Evolutionary conservation across 2,888 invertebrate species (phyloP).

Genomic region (Romanomermis culicivorax): DNA sequence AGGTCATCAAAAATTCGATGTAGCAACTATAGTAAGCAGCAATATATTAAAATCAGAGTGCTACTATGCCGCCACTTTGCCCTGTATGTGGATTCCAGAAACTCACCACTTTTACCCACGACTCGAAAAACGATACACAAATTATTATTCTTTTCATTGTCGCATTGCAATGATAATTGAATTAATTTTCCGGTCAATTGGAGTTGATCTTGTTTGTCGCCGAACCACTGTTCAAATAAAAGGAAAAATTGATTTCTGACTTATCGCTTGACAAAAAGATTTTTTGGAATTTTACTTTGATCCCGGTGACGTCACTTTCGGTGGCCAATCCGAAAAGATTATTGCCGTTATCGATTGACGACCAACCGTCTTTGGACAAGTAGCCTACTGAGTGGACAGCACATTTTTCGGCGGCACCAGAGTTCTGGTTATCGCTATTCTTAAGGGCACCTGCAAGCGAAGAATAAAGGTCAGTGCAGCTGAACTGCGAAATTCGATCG

Average conservation of each 20-base stretch:
- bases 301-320: not conserved
- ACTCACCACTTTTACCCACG: conserved; percentile 49
- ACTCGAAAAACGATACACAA: conserved; percentile 67
- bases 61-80: too few species aligned
- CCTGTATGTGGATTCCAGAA: too few species aligned
- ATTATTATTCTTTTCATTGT: conserved; percentile 51
- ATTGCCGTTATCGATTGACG: not conserved
- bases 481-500: too few species aligned
- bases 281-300: too few species aligned
- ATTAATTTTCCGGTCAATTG: conserved; percentile 59
- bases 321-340: not conserved
- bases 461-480: too few species aligned
- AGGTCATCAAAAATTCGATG: too few species aligned
- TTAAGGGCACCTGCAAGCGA: too few species aligned
- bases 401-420: too few species aligned
- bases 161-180: conserved; percentile 54
- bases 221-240: conserved; percentile 48
- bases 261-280: too few species aligned
- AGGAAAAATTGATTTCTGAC: not conserved
- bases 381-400: not conserved
- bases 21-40: too few species aligned
- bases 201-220: conserved; percentile 50
- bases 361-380: not conserved
- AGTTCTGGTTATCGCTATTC: too few species aligned
- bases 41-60: too few species aligned